These are phyloP conservation scores for Lanistes nyassanus DNA, from an alignment of 1,140 invertebrate species.

Conservation along the genomic window DNA sequence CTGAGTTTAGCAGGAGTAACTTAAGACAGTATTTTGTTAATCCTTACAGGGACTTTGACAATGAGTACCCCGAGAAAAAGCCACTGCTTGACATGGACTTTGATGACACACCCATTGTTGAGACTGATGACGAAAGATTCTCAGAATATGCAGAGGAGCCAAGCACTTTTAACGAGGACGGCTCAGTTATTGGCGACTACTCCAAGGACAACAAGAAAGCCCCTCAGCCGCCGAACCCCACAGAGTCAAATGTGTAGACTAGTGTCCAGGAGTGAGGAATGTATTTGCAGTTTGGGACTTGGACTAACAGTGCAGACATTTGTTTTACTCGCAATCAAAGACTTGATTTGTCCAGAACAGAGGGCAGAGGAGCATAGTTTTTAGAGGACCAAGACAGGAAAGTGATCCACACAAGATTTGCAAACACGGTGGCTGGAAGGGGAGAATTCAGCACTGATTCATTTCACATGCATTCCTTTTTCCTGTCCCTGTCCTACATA, in stretches of 20 bases:
- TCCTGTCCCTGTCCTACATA: too few species aligned
- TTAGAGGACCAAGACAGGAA: too few species aligned
- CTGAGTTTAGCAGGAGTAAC: background rate
- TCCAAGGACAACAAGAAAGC: conserved; percentile 40
- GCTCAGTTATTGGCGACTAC: conserved; percentile 59
- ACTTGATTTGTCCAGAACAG: too few species aligned
- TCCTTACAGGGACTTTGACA: conserved; percentile 31
- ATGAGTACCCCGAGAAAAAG: conserved; percentile 23
- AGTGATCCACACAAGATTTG: too few species aligned
- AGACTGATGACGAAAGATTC: conserved; percentile 48
- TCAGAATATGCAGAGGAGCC: conserved; percentile 48
- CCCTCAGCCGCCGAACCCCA: background rate
- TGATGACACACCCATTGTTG: conserved; percentile 33
- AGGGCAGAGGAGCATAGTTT: too few species aligned
- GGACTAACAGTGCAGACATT: too few species aligned
- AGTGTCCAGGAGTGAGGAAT: background rate
- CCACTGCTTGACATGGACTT: conserved; percentile 24
- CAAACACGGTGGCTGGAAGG: too few species aligned
- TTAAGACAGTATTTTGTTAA: conserved; percentile 1
- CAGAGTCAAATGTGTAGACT: conserved; percentile 27
- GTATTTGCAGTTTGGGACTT: too few species aligned
- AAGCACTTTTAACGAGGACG: conserved; percentile 59
- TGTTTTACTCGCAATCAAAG: too few species aligned
- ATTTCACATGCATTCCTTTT: too few species aligned
- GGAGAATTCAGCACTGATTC: too few species aligned